Conservation (phyloP, 2,113 vertebrate species). For the Raja brachyura region DNA sequence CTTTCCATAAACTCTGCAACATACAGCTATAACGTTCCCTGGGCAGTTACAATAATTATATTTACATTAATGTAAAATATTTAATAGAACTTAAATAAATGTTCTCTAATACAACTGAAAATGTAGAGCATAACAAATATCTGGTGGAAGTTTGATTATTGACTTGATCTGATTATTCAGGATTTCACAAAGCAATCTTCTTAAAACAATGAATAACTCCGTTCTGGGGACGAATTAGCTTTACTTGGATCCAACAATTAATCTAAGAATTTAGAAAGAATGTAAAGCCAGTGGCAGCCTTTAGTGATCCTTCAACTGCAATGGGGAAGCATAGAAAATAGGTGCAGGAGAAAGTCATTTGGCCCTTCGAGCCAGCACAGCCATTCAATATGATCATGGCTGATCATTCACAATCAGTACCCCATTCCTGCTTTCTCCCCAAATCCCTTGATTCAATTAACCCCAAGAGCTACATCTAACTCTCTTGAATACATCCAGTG, state of each 20-base stretch:
- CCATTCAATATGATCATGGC: too few relatives aligned
- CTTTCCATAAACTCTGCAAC: background rate
- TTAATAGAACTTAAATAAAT: background rate
- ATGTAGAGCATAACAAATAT: background rate
- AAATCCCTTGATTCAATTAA: too few relatives aligned
- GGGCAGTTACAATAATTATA: background rate
- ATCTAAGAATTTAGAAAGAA: background rate
- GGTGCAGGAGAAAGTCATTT: too few relatives aligned
- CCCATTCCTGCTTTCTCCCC: too few relatives aligned
- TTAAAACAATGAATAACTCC: background rate
- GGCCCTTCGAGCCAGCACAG: too few relatives aligned
- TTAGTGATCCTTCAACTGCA: background rate
- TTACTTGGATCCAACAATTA: background rate
- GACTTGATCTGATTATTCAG: background rate
- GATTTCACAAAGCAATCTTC: background rate
- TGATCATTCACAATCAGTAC: too few relatives aligned
- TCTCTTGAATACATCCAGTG: too few relatives aligned
- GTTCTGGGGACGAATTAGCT: background rate
- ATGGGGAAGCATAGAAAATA: too few relatives aligned
- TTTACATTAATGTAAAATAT: background rate
- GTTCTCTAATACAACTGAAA: background rate
- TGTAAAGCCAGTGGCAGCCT: background rate
- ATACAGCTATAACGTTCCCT: background rate
- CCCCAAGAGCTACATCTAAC: too few relatives aligned
- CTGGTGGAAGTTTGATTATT: background rate